Evolutionary conservation across 2,888 invertebrate genomes (phyloP).

Genomic region (Limnephilus marmoratus): DNA sequence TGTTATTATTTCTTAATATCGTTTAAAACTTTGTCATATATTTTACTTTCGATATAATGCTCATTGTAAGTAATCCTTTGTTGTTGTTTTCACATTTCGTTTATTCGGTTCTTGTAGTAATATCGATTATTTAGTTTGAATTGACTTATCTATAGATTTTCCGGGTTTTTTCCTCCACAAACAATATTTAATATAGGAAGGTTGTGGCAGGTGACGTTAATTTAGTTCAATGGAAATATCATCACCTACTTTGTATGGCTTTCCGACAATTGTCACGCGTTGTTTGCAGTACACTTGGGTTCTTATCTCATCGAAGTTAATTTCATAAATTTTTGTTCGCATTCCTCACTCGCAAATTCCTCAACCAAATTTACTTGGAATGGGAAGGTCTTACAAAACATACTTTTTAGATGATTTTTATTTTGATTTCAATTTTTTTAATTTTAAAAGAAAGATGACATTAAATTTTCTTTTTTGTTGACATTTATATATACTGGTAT

Average conservation of each 20-base stretch:
- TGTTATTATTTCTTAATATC: too few relatives aligned
- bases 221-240: conserved; percentile 25
- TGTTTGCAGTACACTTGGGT: neutral
- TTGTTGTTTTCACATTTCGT: neutral
- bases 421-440: too few relatives aligned
- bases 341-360: neutral
- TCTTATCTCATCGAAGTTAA: neutral
- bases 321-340: neutral
- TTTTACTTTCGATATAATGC: too few relatives aligned
- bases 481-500: too few relatives aligned
- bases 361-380: neutral
- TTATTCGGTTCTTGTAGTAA: neutral
- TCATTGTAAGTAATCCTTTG: neutral
- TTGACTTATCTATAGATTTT: neutral
- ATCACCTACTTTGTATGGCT: neutral
- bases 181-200: neutral
- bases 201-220: neutral
- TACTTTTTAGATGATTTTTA: neutral
- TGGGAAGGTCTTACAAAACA: neutral
- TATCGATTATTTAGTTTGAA: neutral
- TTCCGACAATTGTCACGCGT: conserved; percentile 5
- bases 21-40: too few relatives aligned
- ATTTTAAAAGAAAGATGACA: too few relatives aligned
- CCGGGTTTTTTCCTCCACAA: neutral
- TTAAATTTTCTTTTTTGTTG: too few relatives aligned